phyloP scores from a whole-genome alignment of 2,113 vertebrate species.

The Chamaetylas fuelleborni region DNA sequence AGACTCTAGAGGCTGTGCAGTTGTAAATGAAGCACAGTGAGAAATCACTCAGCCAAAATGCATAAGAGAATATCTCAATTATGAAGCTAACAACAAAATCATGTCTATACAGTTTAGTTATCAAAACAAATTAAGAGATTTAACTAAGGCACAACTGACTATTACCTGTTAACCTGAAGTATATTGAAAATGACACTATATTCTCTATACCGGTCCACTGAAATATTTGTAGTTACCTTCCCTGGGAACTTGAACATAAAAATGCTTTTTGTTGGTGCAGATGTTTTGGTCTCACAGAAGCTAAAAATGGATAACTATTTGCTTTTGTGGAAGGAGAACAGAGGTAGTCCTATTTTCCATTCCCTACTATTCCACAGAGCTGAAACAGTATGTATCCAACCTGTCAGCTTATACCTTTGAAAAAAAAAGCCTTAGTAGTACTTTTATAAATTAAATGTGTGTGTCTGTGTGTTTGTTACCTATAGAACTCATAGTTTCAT shows the following conservation, averaged over 20 bases:
- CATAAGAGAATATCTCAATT: constrained; percentile 22
- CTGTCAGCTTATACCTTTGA: neutral
- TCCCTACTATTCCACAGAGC: neutral
- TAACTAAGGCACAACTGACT: neutral
- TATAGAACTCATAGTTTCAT: neutral
- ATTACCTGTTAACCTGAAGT: neutral
- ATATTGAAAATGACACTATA: neutral
- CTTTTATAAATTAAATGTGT: neutral
- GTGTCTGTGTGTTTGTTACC: neutral
- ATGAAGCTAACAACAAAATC: constrained; percentile 16
- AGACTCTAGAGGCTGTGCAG: neutral
- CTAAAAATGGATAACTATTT: neutral
- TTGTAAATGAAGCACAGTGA: constrained; percentile 30
- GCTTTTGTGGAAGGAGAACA: neutral
- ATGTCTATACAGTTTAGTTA: neutral
- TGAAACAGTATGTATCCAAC: neutral
- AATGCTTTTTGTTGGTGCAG: neutral
- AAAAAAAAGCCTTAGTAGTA: neutral
- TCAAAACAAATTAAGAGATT: constrained; percentile 2
- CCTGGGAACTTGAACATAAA: neutral
- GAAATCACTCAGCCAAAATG: constrained; percentile 27
- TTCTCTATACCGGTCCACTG: neutral
- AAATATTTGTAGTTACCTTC: neutral
- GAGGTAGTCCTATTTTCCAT: neutral
- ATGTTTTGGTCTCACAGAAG: neutral